A percentile compares a stretch with the other conserved stretches of the same genome.
These are phyloP conservation scores for Eupeodes latifasciatus DNA, from an alignment of 2,888 invertebrate species.

Conservation along the genomic window DNA sequence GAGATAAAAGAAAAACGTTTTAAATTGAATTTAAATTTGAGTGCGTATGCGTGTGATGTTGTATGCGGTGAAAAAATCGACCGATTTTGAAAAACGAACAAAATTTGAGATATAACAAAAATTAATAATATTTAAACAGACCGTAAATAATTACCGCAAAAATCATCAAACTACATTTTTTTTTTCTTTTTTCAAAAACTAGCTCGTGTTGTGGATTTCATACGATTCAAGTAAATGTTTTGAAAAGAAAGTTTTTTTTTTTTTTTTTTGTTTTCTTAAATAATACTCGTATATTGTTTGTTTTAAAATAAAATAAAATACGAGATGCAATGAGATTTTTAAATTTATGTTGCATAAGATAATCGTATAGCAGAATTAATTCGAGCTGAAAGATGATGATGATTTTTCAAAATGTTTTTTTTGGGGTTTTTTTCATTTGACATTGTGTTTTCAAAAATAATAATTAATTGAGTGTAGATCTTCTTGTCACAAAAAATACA, in stretches of 20 bases:
- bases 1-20: slow-evolving; percentile 17
- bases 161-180: slow-evolving; percentile 1
- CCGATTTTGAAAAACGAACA: background rate
- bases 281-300: background rate
- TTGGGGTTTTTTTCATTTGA: background rate
- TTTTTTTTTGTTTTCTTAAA: background rate
- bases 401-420: slow-evolving; percentile 36
- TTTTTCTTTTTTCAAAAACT: no score
- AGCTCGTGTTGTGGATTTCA: no score
- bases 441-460: slow-evolving; percentile 15
- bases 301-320: slow-evolving; percentile 33
- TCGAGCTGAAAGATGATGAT: slow-evolving; percentile 31
- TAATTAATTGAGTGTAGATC: slow-evolving; percentile 2
- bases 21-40: background rate
- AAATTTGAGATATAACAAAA: slow-evolving; percentile 13
- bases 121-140: slow-evolving; percentile 48
- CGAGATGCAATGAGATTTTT: slow-evolving; percentile 31
- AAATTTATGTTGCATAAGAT: slow-evolving; percentile 59
- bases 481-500: background rate
- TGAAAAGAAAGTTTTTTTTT: background rate
- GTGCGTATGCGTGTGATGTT: slow-evolving; percentile 27
- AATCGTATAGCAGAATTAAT: slow-evolving; percentile 6
- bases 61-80: background rate
- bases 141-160: slow-evolving; percentile 58
- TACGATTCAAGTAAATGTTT: background rate